phyloP scores from a whole-genome alignment of 92 coral and sea anemone genomes.

The Palythoa grandiflora region DNA sequence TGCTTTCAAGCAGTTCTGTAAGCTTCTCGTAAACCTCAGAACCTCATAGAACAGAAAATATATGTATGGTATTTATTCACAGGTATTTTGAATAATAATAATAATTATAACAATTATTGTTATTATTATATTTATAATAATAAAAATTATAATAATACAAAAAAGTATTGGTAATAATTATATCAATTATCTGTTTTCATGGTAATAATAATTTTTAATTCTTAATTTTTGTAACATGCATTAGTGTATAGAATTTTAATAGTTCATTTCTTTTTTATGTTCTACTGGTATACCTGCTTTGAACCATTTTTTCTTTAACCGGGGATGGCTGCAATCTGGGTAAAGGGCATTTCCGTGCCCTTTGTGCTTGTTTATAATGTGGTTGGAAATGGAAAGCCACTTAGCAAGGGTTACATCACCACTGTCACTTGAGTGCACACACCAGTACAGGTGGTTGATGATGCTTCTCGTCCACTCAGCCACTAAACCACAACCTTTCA shows the following conservation, averaged over 20 bases:
- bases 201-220: neutral
- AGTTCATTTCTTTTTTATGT: neutral
- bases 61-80: neutral
- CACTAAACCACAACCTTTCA: constrained; percentile 36
- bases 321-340: constrained; percentile 49
- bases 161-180: neutral
- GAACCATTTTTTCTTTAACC: constrained; percentile 56
- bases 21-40: constrained; percentile 48
- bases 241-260: neutral
- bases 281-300: constrained; percentile 35
- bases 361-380: constrained; percentile 49
- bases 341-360: constrained; percentile 45
- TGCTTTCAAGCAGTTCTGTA: constrained; percentile 44
- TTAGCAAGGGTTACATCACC: constrained; percentile 57
- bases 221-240: neutral
- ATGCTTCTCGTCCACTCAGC: constrained; percentile 60
- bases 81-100: neutral
- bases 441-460: constrained; percentile 64
- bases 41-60: constrained; percentile 25
- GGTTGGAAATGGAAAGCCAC: constrained; percentile 58
- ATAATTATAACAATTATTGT: neutral
- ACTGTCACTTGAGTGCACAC: constrained; percentile 52
- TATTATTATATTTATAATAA: neutral
- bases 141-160: neutral
- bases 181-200: neutral